Evolutionary conservation across 2,797 vertebrate species (phyloP).

Genomic region (Rhinophrynus dorsalis): DNA sequence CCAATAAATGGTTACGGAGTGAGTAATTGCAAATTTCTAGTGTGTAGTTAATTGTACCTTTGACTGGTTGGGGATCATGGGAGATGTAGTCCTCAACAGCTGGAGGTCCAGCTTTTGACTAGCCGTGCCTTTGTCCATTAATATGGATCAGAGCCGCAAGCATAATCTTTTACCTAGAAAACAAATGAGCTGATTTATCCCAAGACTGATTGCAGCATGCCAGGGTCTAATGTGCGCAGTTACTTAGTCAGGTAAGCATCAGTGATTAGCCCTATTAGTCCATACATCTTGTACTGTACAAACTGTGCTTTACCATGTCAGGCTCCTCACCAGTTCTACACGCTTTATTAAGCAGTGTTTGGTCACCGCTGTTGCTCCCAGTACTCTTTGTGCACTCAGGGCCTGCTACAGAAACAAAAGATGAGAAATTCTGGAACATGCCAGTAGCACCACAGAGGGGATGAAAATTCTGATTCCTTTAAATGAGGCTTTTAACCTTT

Average conservation of each 20-base stretch:
- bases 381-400: constrained; percentile 84
- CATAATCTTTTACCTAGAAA: constrained; percentile 61
- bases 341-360: constrained; percentile 98
- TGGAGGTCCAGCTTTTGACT: too few species aligned
- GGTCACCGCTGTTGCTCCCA: constrained; percentile 95
- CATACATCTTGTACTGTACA: constrained; percentile 99
- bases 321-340: constrained; percentile 90
- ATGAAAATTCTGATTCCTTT: too few species aligned
- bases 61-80: too few species aligned
- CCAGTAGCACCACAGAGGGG: too few species aligned
- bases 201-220: constrained; percentile 86
- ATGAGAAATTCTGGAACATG: too few species aligned
- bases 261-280: constrained; percentile 97
- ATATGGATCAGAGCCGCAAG: neutral
- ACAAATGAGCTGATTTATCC: constrained; percentile 71
- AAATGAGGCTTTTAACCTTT: too few species aligned
- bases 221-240: constrained; percentile 86
- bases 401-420: too few species aligned
- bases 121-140: too few species aligned
- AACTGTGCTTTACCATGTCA: constrained; percentile 94
- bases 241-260: constrained; percentile 98
- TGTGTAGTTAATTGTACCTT: too few species aligned
- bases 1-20: too few species aligned
- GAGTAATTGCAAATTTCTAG: too few species aligned
- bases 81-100: too few species aligned